Base-by-base conservation (phyloP, 2,797 vertebrate genomes). In the Falco peregrinus region DNA sequence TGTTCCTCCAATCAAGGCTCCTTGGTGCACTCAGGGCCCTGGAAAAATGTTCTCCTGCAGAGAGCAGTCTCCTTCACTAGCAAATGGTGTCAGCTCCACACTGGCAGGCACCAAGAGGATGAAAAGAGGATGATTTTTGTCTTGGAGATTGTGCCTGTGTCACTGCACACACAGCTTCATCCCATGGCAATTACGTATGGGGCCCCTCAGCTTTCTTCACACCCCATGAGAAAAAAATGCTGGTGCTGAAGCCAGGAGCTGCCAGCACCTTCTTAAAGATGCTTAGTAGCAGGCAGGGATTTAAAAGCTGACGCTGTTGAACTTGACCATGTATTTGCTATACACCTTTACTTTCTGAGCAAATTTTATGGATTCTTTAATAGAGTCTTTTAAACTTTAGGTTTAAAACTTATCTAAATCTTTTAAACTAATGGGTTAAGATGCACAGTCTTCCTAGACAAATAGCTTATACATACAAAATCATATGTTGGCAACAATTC, bases 291-390 rank as follows among this genome's bases (percentile, higher is more conserved):
- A 54, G 22, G 14, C 25, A 71, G n/a, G 21, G 6, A 5, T 21
- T 84, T 17, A 31, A 71, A 54, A 86, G 78, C 45, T 11, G 35
- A 15, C 31, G 16, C 35, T 39, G 47, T 28, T 89, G 28, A 35
- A 77, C n/a, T 69, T 84, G 76, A 29, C 60, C 65, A 60, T 20
- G 20, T 56, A n/a, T 69, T 51, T 39, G 33, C 69, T 87, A 29
- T 6, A 68, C 15, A 39, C 16, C 33, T 71, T 61, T 50, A 29
- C 68, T 39, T 24, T 25, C 69, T 11, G 78, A 94, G 39, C 71
- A 92, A 94, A 67, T 4, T 28, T 57, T 69, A 84, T 91, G 68
- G 69, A 96, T 89, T 76, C 50, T 35, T 91, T 65, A 68, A 68
- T 14, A 47, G 70, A 90, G 31, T 26, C 37, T 39, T 11, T 39